phyloP scores from a whole-genome alignment of 2,888 invertebrate species.

The Bruchidius siliquastri region DNA sequence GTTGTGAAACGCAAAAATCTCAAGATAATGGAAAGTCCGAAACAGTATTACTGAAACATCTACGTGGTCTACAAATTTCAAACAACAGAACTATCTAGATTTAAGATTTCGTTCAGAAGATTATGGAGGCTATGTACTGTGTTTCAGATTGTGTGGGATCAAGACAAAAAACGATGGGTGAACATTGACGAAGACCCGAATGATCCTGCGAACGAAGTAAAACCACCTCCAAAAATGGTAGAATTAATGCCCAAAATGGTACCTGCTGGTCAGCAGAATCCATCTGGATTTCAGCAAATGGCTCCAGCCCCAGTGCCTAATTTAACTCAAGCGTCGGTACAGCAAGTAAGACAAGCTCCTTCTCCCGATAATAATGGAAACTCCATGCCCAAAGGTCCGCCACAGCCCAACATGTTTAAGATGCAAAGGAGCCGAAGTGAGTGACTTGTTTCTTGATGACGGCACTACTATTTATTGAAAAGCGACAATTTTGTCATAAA shows the following conservation, averaged over 20 bases:
- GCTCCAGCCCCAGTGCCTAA: slow-evolving; percentile 6
- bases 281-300: neutral
- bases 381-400: slow-evolving; percentile 11
- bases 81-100: too few species aligned
- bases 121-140: neutral
- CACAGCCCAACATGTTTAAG: slow-evolving; percentile 70
- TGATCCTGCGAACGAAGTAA: slow-evolving; percentile 50
- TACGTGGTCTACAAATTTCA: too few species aligned
- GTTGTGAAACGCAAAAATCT: too few species aligned
- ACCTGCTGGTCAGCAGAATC: slow-evolving; percentile 4
- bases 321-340: neutral
- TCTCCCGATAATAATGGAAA: slow-evolving; percentile 12
- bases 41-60: too few species aligned
- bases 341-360: slow-evolving; percentile 3
- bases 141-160: slow-evolving; percentile 86
- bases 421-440: slow-evolving; percentile 72
- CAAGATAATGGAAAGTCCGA: too few species aligned
- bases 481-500: too few species aligned
- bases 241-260: slow-evolving; percentile 47
- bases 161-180: slow-evolving; percentile 79
- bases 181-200: slow-evolving; percentile 72
- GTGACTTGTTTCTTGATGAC: too few species aligned
- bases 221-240: slow-evolving; percentile 67
- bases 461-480: too few species aligned
- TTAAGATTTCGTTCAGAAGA: too few species aligned